A percentile compares a stretch with the other conserved stretches of the same genome.
Conservation (phyloP, 2,888 invertebrate genomes). For the Ctena decussata region DNA sequence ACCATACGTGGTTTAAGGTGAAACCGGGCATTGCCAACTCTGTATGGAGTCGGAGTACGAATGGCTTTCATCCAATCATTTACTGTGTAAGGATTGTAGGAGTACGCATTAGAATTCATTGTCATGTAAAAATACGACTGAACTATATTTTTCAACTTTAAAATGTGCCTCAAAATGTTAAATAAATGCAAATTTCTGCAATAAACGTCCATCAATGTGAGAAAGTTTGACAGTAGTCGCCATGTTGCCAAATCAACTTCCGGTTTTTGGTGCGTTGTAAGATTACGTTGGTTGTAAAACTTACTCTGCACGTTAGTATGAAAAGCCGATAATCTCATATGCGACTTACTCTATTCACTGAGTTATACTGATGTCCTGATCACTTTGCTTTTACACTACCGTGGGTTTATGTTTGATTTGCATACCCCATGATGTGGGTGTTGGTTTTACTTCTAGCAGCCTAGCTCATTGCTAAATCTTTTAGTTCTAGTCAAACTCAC, state of each 20-base stretch:
- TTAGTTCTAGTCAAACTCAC: too few species aligned
- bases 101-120: not conserved
- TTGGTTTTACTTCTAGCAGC: too few species aligned
- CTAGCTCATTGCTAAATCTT: too few species aligned
- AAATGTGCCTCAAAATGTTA: too few species aligned
- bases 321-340: too few species aligned
- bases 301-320: not conserved
- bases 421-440: too few species aligned
- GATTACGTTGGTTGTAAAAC: not conserved
- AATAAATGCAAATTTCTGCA: not conserved
- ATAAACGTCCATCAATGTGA: not conserved
- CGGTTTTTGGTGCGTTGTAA: not conserved
- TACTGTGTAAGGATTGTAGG: constrained; percentile 61
- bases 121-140: too few species aligned
- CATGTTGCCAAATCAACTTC: constrained; percentile 16
- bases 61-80: constrained; percentile 96
- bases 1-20: constrained; percentile 93
- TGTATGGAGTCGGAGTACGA: constrained; percentile 94
- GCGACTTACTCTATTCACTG: too few species aligned
- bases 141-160: too few species aligned
- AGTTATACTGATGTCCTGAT: too few species aligned
- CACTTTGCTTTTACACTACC: too few species aligned
- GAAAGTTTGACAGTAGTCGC: not conserved
- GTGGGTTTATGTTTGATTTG: too few species aligned
- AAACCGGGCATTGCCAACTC: constrained; percentile 95